Conservation (phyloP, 2,113 vertebrate genomes). For the Cricetomys ansorgei region DNA sequence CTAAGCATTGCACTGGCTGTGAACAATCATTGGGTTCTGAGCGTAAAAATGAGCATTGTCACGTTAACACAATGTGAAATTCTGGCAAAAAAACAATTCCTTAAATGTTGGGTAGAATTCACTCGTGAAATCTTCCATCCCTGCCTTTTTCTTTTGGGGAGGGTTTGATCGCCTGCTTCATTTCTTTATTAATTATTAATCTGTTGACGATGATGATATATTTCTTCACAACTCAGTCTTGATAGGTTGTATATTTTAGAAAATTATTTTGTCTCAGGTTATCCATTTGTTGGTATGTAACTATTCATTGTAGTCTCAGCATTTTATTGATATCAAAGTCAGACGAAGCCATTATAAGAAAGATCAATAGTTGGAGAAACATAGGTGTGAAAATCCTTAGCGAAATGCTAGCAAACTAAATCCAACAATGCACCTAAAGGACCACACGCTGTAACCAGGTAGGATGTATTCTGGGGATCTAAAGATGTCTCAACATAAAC, state of each 20-base stretch:
- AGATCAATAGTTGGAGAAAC: not conserved
- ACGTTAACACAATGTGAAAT: not conserved
- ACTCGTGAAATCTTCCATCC: not conserved
- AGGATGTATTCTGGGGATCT: not conserved
- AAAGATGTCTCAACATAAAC: not conserved
- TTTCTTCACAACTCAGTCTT: not conserved
- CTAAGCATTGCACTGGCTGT: not conserved
- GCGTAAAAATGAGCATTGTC: not conserved
- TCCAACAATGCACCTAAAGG: not conserved
- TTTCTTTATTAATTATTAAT: not conserved
- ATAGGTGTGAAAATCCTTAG: not conserved
- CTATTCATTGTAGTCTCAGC: not conserved
- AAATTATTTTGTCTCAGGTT: not conserved
- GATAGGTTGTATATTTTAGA: not conserved
- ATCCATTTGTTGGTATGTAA: not conserved
- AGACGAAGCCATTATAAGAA: not conserved
- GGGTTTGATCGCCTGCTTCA: not conserved
- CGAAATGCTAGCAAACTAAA: constrained; percentile 3
- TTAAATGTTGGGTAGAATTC: not conserved
- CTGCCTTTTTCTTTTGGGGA: not conserved
- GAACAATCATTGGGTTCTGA: not conserved
- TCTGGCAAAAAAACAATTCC: not conserved
- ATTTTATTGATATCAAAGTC: not conserved
- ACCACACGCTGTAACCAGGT: not conserved
- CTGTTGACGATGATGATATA: not conserved